Percentiles rank a stretch among this genome's conserved stretches.
These are phyloP conservation scores for Ochotona princeps DNA, from an alignment of 2,113 vertebrate genomes.

Conservation along the genomic window DNA sequence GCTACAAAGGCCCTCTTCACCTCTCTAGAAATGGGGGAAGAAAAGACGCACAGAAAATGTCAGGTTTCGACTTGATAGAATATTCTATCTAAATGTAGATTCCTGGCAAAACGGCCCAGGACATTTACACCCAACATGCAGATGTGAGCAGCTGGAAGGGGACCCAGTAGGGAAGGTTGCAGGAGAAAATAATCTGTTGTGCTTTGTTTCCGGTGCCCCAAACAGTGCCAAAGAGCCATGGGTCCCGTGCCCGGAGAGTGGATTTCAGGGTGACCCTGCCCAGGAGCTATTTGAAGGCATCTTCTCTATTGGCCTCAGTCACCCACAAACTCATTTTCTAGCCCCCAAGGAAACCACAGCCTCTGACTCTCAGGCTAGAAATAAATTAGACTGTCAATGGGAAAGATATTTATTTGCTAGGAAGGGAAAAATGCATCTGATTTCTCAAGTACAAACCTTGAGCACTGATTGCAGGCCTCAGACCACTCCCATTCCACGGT, in stretches of 20 bases:
- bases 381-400: conserved; percentile 72
- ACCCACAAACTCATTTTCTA: conserved; percentile 28
- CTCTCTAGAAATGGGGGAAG: conserved; percentile 38
- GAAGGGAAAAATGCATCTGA: neutral
- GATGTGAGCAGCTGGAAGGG: conserved; percentile 60
- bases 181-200: neutral
- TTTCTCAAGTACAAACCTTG: neutral
- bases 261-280: neutral
- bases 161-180: conserved; percentile 19
- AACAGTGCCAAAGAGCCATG: neutral
- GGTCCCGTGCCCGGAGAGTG: neutral
- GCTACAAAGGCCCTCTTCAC: conserved; percentile 64
- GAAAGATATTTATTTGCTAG: conserved; percentile 57
- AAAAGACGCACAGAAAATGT: conserved; percentile 75
- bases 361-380: conserved; percentile 58
- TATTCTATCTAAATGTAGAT: conserved; percentile 86
- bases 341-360: conserved; percentile 23
- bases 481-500: neutral
- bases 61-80: conserved; percentile 73
- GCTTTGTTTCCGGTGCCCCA: conserved; percentile 36
- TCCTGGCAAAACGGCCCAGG: conserved; percentile 78
- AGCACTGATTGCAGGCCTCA: neutral
- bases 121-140: conserved; percentile 75
- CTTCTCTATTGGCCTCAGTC: conserved; percentile 44
- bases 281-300: neutral